Evolutionary conservation across 2,888 invertebrate genomes (phyloP).

Genomic region (Penaeus monodon): DNA sequence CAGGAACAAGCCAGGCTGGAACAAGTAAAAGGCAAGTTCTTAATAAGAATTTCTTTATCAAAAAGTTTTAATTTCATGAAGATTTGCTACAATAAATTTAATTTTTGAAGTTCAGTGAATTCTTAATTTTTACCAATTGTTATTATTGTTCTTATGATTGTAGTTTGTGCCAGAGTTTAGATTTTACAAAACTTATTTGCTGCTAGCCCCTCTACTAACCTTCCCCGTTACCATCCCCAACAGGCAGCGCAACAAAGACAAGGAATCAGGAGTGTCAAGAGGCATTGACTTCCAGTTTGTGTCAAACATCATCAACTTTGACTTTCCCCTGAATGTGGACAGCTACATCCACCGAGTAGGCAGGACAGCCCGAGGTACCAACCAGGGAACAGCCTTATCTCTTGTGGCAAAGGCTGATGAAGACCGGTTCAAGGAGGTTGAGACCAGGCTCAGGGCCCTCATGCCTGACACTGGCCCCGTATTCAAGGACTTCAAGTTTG

Average conservation of each 20-base stretch:
- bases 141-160: too few relatives aligned
- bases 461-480: constrained; percentile 74
- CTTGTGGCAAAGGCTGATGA: constrained; percentile 88
- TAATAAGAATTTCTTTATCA: background rate
- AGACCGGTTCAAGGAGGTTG: constrained; percentile 80
- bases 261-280: constrained; percentile 94
- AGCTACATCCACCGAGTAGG: constrained; percentile 97
- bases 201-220: too few relatives aligned
- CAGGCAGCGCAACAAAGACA: constrained; percentile 80
- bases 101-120: too few relatives aligned
- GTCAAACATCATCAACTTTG: constrained; percentile 97
- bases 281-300: constrained; percentile 99
- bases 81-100: too few relatives aligned
- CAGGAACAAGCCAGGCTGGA: constrained; percentile 38
- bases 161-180: too few relatives aligned
- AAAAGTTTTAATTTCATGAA: too few relatives aligned
- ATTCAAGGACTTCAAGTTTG: constrained; percentile 89
- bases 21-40: constrained; percentile 34
- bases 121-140: too few relatives aligned
- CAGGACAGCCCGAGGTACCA: constrained; percentile 87
- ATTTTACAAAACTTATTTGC: too few relatives aligned
- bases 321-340: constrained; percentile 90
- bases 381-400: constrained; percentile 88
- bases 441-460: constrained; percentile 77
- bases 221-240: constrained; percentile 24